Percentiles rank a stretch among this genome's conserved stretches.
Evolutionary conservation across 2,113 vertebrate species (phyloP).

Genomic region (Carettochelys insculpta): DNA sequence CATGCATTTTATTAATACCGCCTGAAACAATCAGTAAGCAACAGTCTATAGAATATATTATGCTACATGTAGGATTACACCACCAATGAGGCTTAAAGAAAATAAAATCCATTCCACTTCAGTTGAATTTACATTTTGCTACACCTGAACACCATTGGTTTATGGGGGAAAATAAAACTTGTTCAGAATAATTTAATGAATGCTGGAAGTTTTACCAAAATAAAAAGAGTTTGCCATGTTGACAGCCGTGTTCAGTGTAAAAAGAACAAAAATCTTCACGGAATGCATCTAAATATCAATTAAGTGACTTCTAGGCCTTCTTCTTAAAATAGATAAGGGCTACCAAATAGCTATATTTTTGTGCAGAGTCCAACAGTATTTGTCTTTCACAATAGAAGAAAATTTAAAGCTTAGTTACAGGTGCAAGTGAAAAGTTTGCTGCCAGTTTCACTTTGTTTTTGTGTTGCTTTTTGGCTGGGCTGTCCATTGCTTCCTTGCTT

Average conservation of each 20-base stretch:
- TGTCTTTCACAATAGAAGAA: conserved; percentile 53
- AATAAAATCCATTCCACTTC: conserved; percentile 59
- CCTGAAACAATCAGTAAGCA: conserved; percentile 69
- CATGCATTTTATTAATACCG: conserved; percentile 67
- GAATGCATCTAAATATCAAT: conserved; percentile 57
- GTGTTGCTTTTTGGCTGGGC: conserved; percentile 86
- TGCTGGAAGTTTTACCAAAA: conserved; percentile 51
- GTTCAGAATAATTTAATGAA: conserved; percentile 68
- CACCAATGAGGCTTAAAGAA: conserved; percentile 47
- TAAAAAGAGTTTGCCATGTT: conserved; percentile 59
- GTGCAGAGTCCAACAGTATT: conserved; percentile 67
- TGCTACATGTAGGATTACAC: conserved; percentile 57
- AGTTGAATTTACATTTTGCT: conserved; percentile 28
- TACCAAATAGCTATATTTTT: conserved; percentile 64
- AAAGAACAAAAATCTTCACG: conserved; percentile 52
- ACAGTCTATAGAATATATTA: conserved; percentile 51
- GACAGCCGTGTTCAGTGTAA: conserved; percentile 64
- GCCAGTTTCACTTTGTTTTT: conserved; percentile 92
- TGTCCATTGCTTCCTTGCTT: conserved; percentile 78
- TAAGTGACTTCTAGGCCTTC: conserved; percentile 25
- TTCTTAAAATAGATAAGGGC: conserved; percentile 63
- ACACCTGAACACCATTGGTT: conserved; percentile 46
- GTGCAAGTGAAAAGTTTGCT: conserved; percentile 93
- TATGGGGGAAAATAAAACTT: conserved; percentile 49
- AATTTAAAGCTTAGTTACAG: conserved; percentile 83